phyloP scores from a whole-genome alignment of 1,140 invertebrate genomes.

The Marisa cornuarietis region DNA sequence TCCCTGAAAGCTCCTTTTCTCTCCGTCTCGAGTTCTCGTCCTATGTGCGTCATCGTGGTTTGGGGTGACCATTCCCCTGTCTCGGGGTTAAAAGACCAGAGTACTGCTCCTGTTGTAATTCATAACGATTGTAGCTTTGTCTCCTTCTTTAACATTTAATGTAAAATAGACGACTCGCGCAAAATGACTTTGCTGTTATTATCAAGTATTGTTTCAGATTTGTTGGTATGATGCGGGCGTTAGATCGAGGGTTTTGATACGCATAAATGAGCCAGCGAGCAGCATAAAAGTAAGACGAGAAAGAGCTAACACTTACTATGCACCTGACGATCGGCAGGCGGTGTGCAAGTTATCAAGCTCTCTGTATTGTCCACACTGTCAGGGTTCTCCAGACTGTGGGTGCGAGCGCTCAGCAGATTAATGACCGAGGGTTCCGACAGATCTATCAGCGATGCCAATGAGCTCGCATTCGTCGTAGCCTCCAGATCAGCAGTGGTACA shows the following conservation, averaged over 20 bases:
- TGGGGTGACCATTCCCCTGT: slow-evolving; percentile 27
- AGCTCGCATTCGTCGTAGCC: not conserved
- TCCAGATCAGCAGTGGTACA: not conserved
- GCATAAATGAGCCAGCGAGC: not conserved
- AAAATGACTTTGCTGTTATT: not conserved
- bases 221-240: too few species aligned
- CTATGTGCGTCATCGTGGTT: slow-evolving; percentile 22
- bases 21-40: slow-evolving; percentile 10
- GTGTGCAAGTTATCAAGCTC: slow-evolving; percentile 1
- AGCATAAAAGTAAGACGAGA: not conserved
- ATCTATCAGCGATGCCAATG: slow-evolving; percentile 11
- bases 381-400: not conserved
- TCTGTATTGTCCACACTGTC: not conserved
- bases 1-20: slow-evolving; percentile 28
- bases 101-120: slow-evolving; percentile 12
- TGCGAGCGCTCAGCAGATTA: not conserved
- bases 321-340: not conserved
- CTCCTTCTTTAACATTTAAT: not conserved
- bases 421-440: not conserved
- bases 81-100: slow-evolving; percentile 27
- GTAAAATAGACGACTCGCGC: not conserved
- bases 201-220: not conserved
- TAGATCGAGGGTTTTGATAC: too few species aligned
- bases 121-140: not conserved
- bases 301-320: slow-evolving; percentile 6